Conservation (phyloP, 2,797 vertebrate genomes). For the Australoheros facetus region DNA sequence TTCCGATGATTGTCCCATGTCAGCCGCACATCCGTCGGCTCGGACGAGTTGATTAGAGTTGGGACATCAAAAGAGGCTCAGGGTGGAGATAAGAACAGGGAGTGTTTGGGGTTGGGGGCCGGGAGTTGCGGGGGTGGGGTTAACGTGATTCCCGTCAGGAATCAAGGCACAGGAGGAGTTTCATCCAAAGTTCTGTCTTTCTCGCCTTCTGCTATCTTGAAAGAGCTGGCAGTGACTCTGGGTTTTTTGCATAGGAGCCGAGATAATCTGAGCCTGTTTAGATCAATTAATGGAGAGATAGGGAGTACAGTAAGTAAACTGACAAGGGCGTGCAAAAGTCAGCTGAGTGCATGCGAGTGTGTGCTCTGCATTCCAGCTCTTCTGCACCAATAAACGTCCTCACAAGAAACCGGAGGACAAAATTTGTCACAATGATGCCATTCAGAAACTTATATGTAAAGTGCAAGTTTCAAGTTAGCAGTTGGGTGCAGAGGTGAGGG, state of each 20-base stretch:
- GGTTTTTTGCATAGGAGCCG: slow-evolving; percentile 59
- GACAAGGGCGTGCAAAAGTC: slow-evolving; percentile 45
- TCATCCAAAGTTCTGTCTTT: slow-evolving; percentile 69
- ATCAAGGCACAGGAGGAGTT: slow-evolving; percentile 67
- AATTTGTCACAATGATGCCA: neutral
- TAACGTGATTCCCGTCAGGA: slow-evolving; percentile 59
- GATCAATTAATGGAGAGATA: slow-evolving; percentile 72
- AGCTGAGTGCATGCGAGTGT: slow-evolving; percentile 16
- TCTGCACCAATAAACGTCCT: neutral
- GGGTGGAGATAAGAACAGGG: slow-evolving; percentile 70
- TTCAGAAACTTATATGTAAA: neutral
- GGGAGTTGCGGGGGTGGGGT: slow-evolving; percentile 37
- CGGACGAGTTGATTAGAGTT: slow-evolving; percentile 79
- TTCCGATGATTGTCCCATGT: slow-evolving; percentile 78
- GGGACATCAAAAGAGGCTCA: slow-evolving; percentile 78
- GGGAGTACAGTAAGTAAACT: slow-evolving; percentile 44
- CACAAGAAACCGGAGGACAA: neutral
- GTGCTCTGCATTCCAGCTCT: neutral
- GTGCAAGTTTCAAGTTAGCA: neutral
- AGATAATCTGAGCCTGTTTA: slow-evolving; percentile 66
- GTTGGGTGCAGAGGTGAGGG: neutral
- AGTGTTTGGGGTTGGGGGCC: neutral
- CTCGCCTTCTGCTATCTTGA: slow-evolving; percentile 69
- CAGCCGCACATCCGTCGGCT: slow-evolving; percentile 68
- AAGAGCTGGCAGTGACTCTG: slow-evolving; percentile 59